phyloP scores from a whole-genome alignment of 2,888 invertebrate genomes.

The Drosophila paranaensis region DNA sequence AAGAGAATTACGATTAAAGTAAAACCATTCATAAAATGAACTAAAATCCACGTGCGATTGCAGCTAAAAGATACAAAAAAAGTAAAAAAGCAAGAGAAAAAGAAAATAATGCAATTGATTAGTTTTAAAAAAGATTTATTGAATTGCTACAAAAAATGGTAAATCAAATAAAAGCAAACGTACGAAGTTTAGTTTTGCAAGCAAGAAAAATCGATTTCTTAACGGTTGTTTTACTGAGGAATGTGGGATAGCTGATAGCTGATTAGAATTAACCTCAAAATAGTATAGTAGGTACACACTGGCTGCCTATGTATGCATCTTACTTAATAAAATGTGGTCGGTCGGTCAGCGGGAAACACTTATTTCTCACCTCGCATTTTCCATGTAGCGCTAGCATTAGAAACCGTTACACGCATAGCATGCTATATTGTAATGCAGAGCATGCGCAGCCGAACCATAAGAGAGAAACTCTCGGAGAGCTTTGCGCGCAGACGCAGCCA shows the following conservation, averaged over 20 bases:
- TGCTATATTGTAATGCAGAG: constrained; percentile 50
- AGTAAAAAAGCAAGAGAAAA: neutral
- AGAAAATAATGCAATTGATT: constrained; percentile 67
- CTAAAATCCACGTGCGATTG: constrained; percentile 57
- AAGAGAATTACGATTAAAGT: constrained; percentile 32
- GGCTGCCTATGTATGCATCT: neutral
- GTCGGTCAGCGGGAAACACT: neutral
- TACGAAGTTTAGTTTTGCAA: constrained; percentile 76
- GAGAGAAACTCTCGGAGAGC: constrained; percentile 26
- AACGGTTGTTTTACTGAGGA: constrained; percentile 42
- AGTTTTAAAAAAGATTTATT: constrained; percentile 78
- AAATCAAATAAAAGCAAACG: constrained; percentile 61
- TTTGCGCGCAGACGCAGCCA: constrained; percentile 30
- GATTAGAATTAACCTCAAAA: neutral
- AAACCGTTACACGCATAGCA: constrained; percentile 47
- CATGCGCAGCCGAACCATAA: constrained; percentile 42
- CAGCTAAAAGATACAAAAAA: constrained; percentile 24
- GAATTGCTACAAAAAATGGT: constrained; percentile 68
- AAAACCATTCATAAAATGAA: constrained; percentile 70
- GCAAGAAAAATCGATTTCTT: constrained; percentile 55
- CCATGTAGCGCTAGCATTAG: constrained; percentile 7
- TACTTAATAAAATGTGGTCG: neutral
- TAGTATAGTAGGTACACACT: constrained; percentile 1
- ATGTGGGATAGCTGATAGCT: neutral
- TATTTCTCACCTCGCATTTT: constrained; percentile 31